Conservation (phyloP, 2,113 vertebrate species). For the Bubalus kerabau region DNA sequence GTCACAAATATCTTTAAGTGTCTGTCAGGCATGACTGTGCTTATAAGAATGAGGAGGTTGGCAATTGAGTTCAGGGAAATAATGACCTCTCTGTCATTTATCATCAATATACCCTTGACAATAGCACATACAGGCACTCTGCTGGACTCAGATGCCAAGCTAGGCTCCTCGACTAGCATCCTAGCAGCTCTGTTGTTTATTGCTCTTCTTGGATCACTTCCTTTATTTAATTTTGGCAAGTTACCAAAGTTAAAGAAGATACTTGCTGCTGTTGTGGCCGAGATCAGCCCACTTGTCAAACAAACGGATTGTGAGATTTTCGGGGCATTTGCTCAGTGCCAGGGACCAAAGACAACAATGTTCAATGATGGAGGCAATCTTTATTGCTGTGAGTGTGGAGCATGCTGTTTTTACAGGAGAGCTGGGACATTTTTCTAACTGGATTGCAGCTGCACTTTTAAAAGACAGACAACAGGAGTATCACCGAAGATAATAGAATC, state of each 20-base stretch:
- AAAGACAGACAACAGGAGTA: conserved; percentile 55
- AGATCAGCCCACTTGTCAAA: conserved; percentile 72
- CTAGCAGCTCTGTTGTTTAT: not conserved
- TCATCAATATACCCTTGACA: conserved; percentile 27
- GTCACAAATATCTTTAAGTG: conserved; percentile 30
- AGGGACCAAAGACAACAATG: conserved; percentile 49
- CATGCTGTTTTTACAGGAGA: conserved; percentile 36
- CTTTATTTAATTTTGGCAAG: conserved; percentile 15
- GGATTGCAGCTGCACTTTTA: conserved; percentile 62
- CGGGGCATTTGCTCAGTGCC: conserved; percentile 43
- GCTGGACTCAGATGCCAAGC: not conserved
- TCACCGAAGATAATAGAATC: conserved; percentile 56
- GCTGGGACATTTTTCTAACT: conserved; percentile 71
- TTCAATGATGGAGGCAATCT: conserved; percentile 63
- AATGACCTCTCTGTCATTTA: conserved; percentile 50
- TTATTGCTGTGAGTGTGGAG: conserved; percentile 44
- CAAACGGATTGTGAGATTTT: conserved; percentile 46
- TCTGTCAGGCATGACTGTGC: conserved; percentile 52
- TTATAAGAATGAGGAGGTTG: conserved; percentile 41
- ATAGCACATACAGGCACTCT: not conserved
- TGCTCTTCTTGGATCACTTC: not conserved
- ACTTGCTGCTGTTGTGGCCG: not conserved
- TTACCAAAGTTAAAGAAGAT: conserved; percentile 14
- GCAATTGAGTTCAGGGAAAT: conserved; percentile 31
- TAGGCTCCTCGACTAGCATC: not conserved